Conservation (phyloP, 2,113 vertebrate genomes). For the Chelonoidis abingdonii region DNA sequence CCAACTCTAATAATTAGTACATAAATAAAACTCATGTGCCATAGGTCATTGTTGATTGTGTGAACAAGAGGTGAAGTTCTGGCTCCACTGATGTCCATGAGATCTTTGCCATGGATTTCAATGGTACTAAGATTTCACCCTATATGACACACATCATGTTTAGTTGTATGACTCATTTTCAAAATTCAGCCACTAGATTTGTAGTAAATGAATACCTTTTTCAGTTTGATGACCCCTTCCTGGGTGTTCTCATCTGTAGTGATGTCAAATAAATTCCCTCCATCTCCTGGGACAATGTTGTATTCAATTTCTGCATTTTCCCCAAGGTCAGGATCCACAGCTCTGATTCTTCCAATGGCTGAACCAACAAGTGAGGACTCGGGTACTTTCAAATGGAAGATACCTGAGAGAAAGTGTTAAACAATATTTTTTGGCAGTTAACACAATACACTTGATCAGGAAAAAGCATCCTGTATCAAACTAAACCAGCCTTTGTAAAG, state of each 20-base stretch:
- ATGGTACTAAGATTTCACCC: neutral
- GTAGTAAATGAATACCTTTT: constrained; percentile 83
- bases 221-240: constrained; percentile 94
- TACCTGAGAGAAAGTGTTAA: constrained; percentile 82
- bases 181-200: fast-evolving
- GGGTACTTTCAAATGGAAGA: constrained; percentile 95
- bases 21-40: neutral
- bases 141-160: fast-evolving
- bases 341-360: constrained; percentile 93
- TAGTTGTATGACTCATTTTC: neutral
- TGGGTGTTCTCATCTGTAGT: constrained; percentile 93
- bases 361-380: constrained; percentile 92
- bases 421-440: neutral
- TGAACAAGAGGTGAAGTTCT: neutral
- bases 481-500: neutral
- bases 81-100: neutral
- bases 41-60: neutral
- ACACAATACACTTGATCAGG: neutral
- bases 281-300: constrained; percentile 95
- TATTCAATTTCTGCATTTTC: constrained; percentile 96
- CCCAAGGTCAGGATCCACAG: constrained; percentile 94
- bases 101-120: neutral
- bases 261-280: constrained; percentile 95
- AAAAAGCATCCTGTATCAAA: neutral
- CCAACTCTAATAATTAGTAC: neutral